Conservation (phyloP, 2,888 invertebrate species). For the Seira ritae region DNA sequence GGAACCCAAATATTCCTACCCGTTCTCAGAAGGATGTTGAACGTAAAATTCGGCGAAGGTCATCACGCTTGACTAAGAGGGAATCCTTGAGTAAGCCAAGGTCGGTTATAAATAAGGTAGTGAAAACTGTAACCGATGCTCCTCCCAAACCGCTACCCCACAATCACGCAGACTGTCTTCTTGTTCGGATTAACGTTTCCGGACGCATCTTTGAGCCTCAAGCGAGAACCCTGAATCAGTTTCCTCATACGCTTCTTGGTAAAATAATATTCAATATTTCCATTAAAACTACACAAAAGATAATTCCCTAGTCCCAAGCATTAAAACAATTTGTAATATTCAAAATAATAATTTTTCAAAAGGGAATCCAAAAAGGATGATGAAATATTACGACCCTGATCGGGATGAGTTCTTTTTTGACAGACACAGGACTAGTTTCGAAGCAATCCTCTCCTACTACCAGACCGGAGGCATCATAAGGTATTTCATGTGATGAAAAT, state of each 20-base stretch:
- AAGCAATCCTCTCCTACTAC: slow-evolving; percentile 66
- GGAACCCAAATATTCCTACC: no score
- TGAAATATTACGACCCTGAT: slow-evolving; percentile 43
- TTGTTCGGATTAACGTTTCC: slow-evolving; percentile 57
- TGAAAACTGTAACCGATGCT: neutral
- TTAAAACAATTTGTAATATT: no score
- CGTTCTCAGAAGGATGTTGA: no score
- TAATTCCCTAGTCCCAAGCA: no score
- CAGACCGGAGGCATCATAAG: slow-evolving; percentile 45
- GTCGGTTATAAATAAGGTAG: no score
- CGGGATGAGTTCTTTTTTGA: slow-evolving; percentile 65
- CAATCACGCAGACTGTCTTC: slow-evolving; percentile 50
- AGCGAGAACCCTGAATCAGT: slow-evolving; percentile 45
- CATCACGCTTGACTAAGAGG: no score
- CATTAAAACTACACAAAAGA: no score
- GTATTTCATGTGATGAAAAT: no score
- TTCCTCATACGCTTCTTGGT: slow-evolving; percentile 64
- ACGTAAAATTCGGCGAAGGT: no score
- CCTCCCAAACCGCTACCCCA: slow-evolving; percentile 38
- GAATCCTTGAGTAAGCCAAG: no score
- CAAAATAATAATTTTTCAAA: no score
- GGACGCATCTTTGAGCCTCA: slow-evolving; percentile 55
- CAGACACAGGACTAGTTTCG: slow-evolving; percentile 57
- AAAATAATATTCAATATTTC: no score
- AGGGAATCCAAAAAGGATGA: neutral